Conservation (phyloP, 2,888 invertebrate species). For the Phengaris alcon region DNA sequence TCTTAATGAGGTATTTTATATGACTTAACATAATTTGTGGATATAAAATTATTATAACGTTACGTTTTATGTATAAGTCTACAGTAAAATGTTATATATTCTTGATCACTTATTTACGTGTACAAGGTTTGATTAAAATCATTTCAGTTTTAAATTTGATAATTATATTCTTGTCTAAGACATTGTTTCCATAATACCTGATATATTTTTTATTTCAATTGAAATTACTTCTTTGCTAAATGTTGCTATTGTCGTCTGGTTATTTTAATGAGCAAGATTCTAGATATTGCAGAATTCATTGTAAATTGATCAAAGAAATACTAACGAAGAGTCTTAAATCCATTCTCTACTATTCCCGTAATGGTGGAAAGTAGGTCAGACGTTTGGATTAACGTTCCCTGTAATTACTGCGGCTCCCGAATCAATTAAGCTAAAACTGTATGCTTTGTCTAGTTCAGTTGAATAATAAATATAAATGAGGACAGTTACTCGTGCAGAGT, state of each 20-base stretch:
- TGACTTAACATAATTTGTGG: not conserved
- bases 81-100: not conserved
- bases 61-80: not conserved
- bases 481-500: not conserved
- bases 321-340: not conserved
- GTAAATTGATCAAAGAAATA: not conserved
- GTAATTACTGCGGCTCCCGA: conserved; percentile 28
- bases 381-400: conserved; percentile 9
- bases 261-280: no score
- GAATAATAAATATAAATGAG: conserved; percentile 22
- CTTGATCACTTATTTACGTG: no score
- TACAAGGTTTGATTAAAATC: no score
- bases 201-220: no score
- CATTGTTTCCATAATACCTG: no score
- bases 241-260: no score
- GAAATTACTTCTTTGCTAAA: no score
- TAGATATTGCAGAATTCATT: not conserved
- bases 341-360: not conserved
- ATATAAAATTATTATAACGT: not conserved
- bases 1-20: conserved; percentile 11
- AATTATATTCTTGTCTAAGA: no score
- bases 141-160: no score
- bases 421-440: conserved; percentile 23
- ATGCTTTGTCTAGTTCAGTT: not conserved
- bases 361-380: conserved; percentile 16